Evolutionary conservation across 1,140 invertebrate genomes (phyloP), one percentile per base, ranked within the genome.

Genomic region (Penaeus indicus): DNA sequence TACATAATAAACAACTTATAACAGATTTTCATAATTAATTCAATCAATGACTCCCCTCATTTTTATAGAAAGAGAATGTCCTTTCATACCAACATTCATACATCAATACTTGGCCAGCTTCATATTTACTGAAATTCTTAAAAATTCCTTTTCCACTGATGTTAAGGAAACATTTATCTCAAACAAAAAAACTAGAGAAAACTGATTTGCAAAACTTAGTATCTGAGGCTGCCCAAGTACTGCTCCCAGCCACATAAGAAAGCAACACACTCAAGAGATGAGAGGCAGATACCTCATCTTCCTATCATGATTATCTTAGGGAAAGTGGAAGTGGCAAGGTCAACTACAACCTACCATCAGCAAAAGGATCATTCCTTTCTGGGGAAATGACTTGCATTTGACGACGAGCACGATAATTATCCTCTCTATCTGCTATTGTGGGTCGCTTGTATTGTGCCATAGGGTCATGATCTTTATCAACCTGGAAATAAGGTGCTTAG

Each of bases 281-380:
- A 86, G 4, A 81, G 85, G 77, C 85, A 27, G 2, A 19, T n/a
- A 62, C 72, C 84, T 75, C 84, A 75, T 62, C 75, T 27, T 63
- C 84, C 84, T 79, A 86, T 62, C 75, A 79, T 79, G 84, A 79
- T 60, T 86, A 79, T 78, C 25, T 38, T 61, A 79, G 32, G 77
- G 54, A 54, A 86, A 38, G 0, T 19, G 84, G 61, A 89, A 27
- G 22, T 22, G 62, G 27, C 67, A 78, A 63, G 62, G 47, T 18
- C 11, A 42, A 75, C 21, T 25, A 54, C 92, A 81, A 95, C 95
- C 93, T 94, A 99, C 98, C 98, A 94, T 99, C 97, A 92, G 97
- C 97, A 95, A 99, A 99, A 32, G 98, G 97, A 95, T 99, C 98
- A 88, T 96, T 96, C 91, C 97, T 94, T 92, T 99, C 98, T 11